A percentile compares a stretch with the other conserved stretches of the same genome.
These are phyloP conservation scores for Carcina quercana DNA, from an alignment of 2,888 invertebrate species.

Conservation along the genomic window DNA sequence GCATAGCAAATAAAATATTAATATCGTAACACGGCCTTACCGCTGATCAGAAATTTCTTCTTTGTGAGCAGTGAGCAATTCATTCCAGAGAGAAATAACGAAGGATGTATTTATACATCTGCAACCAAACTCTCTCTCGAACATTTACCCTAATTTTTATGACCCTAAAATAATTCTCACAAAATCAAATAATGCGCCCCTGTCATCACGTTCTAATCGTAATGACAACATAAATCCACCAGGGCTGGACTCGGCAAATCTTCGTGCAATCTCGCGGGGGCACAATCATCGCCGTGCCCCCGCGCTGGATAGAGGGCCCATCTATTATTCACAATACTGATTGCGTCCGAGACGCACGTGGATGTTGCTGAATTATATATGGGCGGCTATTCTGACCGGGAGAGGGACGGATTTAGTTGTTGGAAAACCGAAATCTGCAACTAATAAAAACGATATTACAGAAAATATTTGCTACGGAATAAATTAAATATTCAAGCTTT, in stretches of 20 bases:
- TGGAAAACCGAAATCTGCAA: too few relatives aligned
- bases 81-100: neutral
- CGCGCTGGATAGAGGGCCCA: slow-evolving; percentile 25
- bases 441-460: too few relatives aligned
- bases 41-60: too few relatives aligned
- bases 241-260: slow-evolving; percentile 46
- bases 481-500: too few relatives aligned
- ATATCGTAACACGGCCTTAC: too few relatives aligned
- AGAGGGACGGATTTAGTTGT: slow-evolving; percentile 37
- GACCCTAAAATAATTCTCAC: slow-evolving; percentile 2
- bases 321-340: slow-evolving; percentile 73
- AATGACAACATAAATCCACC: slow-evolving; percentile 45
- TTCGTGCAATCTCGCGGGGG: slow-evolving; percentile 57
- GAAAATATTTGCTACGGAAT: too few relatives aligned
- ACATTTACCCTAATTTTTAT: too few relatives aligned
- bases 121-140: too few relatives aligned
- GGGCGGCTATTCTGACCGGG: slow-evolving; percentile 43
- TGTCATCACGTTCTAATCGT: slow-evolving; percentile 6
- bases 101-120: too few relatives aligned
- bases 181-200: slow-evolving; percentile 1
- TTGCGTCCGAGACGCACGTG: slow-evolving; percentile 71
- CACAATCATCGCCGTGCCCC: slow-evolving; percentile 50
- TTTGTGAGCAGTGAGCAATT: too few relatives aligned
- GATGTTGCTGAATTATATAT: slow-evolving; percentile 64
- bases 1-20: too few relatives aligned